Evolutionary conservation across 2,888 invertebrate species (phyloP), one percentile per base, ranked within the genome.

Genomic region (Schrankia costaestrigalis): DNA sequence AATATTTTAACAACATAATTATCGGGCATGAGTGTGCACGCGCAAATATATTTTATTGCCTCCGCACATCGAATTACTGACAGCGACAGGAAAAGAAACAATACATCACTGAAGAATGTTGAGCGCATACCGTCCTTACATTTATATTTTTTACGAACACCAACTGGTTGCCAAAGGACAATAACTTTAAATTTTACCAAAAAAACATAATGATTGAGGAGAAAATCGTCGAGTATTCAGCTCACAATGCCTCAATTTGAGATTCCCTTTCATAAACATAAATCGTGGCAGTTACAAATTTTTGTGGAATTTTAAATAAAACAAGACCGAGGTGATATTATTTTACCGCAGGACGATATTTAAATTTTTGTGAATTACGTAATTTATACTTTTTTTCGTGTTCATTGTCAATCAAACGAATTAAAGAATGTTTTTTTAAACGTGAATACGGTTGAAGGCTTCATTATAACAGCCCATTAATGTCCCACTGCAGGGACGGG

Each of bases 291-390:
- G 59, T 60, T 64, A 61, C 43, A 56, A 54, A 63, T 71, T 69
- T 69, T 64, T 63, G 59, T 46, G 63, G 68, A 72, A 72, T 71
- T 68, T 67, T 59, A 63, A 71, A 66, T 49, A 54, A 48, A 45
- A 47, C 37, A 47, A 43, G 43, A 42, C 39, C 40, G 37, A 48
- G 47, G 46, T 47, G 46, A 40, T 43, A 35, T 46, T 58, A 54
- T 46, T 53, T 43, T 35, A 44, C 39, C 41, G 46, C 50, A 51
- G 43, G n/a, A 59, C 51, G 56, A 55, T 49, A 60, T 61, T 50
- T 34, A 59, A 72, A 74, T 77, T 78, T 75, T 63, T 76, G 75
- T 78, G 61, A 78, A 76, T 78, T 75, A 71, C 57, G 64, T 70
- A 75, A 77, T 78, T 78, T 69, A 67, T 65, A 62, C 57, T 41